Evolutionary conservation across 2,888 invertebrate genomes (phyloP).

Genomic region (Leucophora obtusa): DNA sequence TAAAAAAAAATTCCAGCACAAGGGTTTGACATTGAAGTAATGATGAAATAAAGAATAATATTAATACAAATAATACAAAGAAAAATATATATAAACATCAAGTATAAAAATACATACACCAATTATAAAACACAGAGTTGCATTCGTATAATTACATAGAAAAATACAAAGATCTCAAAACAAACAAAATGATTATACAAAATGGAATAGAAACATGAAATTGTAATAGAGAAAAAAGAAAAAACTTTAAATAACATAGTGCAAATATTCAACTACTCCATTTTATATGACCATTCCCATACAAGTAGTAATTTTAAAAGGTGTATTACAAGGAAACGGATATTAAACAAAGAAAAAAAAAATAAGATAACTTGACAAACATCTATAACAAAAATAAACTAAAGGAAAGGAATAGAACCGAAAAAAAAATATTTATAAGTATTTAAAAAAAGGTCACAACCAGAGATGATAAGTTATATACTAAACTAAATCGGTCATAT

Average conservation of each 20-base stretch:
- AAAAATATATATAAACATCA: background rate
- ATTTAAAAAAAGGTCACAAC: slow-evolving; percentile 51
- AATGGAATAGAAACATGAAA: background rate
- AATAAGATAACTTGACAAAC: slow-evolving; percentile 11
- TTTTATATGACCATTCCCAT: slow-evolving; percentile 54
- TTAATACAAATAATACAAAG: background rate
- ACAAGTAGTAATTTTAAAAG: slow-evolving; percentile 18
- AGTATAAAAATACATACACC: background rate
- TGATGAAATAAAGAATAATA: background rate
- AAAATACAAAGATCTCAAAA: slow-evolving; percentile 2
- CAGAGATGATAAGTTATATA: background rate
- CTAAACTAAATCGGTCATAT: no score
- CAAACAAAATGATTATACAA: slow-evolving; percentile 5
- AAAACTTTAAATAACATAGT: background rate
- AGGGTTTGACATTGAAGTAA: background rate
- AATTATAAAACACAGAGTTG: slow-evolving; percentile 3
- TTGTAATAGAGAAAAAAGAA: background rate
- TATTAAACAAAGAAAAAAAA: slow-evolving; percentile 27
- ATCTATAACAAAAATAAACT: slow-evolving; percentile 30
- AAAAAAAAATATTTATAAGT: background rate
- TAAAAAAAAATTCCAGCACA: background rate
- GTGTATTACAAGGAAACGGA: slow-evolving; percentile 52
- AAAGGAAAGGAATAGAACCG: slow-evolving; percentile 7
- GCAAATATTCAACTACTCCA: slow-evolving; percentile 38
- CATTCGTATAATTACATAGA: slow-evolving; percentile 5